Base-by-base conservation (phyloP, 2,888 invertebrate species). In the Apamea sordens region DNA sequence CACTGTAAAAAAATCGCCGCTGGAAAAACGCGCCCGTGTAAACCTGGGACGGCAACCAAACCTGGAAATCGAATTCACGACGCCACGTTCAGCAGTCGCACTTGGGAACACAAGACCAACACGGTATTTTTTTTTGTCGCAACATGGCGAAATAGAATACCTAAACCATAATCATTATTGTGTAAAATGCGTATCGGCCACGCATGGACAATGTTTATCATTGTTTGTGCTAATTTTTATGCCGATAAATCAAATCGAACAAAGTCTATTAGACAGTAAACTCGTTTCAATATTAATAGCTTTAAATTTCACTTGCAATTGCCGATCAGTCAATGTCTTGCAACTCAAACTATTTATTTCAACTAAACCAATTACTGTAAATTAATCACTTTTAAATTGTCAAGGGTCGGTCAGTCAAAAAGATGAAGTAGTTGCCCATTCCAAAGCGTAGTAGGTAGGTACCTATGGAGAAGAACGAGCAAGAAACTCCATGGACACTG, bases 211-310 rank as follows among this genome's bases (percentile, higher is more conserved):
- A 21, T n/a, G 15, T 36, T 65, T 64, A 76, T 77, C 65, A 32
- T 76, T 44, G 36, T 53, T 77, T 65, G 44, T 47, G 53, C 4
- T 8, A 28, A 21, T 36, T 76, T 74, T 65, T 56, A 56, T 56
- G 47, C 56, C 36, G 65, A 76, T 77, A 56, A 76, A 65, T 47
- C 21, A 56, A 47, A 47, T 21, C 53, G n/a, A 47, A 50, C 63
- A 28, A 61, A n/a, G 0, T n/a, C 2, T 15, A 56, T 18, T n/a
- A n/a, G 8, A 32, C 8, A 44, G 10, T 53, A 15, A 56, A 72
- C 18, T n/a, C 21, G 4, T 76, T 65, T n/a, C n/a, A 65, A 76
- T 56, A 32, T 44, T n/a, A 15, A 28, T 41, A 13, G 53, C 28
- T 21, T 28, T 41, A 53, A 8, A 68, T 53, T 24, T 28, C n/a